phyloP scores from a whole-genome alignment of 2,888 invertebrate genomes.

The Brassicogethes aeneus region DNA sequence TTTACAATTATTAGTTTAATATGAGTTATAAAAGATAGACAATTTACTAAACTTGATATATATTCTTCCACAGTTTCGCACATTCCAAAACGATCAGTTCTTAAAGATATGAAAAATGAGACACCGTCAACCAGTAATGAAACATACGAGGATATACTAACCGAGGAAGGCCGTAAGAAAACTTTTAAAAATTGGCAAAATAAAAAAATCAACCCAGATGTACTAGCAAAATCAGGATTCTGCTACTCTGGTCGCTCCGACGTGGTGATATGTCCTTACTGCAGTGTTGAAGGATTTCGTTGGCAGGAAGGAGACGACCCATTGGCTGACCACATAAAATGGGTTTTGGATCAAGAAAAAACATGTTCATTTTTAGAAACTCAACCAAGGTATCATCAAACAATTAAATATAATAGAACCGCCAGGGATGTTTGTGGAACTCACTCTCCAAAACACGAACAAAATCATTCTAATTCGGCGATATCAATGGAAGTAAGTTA shows the following conservation, averaged over 20 bases:
- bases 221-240: constrained; percentile 73
- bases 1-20: no score
- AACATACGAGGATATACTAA: neutral
- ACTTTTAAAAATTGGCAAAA: constrained; percentile 62
- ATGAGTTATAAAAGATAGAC: no score
- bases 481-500: neutral
- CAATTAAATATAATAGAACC: no score
- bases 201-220: constrained; percentile 49
- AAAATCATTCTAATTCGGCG: constrained; percentile 23
- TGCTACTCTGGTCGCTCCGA: constrained; percentile 61
- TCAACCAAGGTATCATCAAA: constrained; percentile 22
- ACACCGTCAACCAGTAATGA: no score
- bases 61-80: no score
- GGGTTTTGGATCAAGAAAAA: constrained; percentile 49
- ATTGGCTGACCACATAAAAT: constrained; percentile 67
- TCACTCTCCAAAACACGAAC: constrained; percentile 34
- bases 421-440: constrained; percentile 31
- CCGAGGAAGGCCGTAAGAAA: constrained; percentile 48
- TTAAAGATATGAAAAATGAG: no score
- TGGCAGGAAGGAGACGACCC: constrained; percentile 82
- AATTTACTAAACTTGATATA: no score
- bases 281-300: constrained; percentile 67
- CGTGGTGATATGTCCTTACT: constrained; percentile 68
- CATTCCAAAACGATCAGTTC: no score
- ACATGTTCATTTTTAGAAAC: constrained; percentile 64